These are phyloP conservation scores for Coenonympha arcania DNA, from an alignment of 2,888 invertebrate species.

Conservation along the genomic window DNA sequence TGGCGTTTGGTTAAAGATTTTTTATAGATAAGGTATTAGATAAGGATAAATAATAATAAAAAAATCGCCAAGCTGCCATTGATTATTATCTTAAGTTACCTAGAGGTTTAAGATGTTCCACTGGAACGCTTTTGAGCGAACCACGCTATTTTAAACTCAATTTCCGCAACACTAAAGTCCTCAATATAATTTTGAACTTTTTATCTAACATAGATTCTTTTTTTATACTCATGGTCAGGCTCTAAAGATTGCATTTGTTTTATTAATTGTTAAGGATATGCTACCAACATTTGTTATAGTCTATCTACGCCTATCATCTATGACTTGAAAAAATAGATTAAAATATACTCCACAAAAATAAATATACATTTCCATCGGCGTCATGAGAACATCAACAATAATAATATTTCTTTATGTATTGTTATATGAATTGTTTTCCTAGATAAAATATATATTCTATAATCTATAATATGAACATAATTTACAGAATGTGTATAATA, in stretches of 20 bases:
- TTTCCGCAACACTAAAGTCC: no score
- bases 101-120: no score
- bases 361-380: slow-evolving; percentile 26
- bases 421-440: slow-evolving; percentile 3
- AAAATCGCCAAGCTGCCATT: no score
- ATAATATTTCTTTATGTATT: slow-evolving; percentile 14
- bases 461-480: slow-evolving; percentile 20
- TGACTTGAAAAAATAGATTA: slow-evolving; percentile 30
- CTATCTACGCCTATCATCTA: slow-evolving; percentile 24
- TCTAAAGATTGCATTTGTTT: background rate
- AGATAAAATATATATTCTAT: slow-evolving; percentile 19
- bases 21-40: no score
- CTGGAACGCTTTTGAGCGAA: no score
- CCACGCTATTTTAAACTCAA: no score
- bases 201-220: no score
- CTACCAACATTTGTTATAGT: slow-evolving; percentile 16
- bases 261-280: slow-evolving; percentile 10
- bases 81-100: no score
- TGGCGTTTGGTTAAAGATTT: no score
- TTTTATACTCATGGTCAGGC: no score
- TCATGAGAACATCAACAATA: slow-evolving; percentile 26
- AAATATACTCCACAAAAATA: slow-evolving; percentile 27
- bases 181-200: no score
- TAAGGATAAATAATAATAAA: no score
- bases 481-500: background rate